Evolutionary conservation across 2,797 vertebrate genomes (phyloP).

Genomic region (Catamblyrhynchus diadema): DNA sequence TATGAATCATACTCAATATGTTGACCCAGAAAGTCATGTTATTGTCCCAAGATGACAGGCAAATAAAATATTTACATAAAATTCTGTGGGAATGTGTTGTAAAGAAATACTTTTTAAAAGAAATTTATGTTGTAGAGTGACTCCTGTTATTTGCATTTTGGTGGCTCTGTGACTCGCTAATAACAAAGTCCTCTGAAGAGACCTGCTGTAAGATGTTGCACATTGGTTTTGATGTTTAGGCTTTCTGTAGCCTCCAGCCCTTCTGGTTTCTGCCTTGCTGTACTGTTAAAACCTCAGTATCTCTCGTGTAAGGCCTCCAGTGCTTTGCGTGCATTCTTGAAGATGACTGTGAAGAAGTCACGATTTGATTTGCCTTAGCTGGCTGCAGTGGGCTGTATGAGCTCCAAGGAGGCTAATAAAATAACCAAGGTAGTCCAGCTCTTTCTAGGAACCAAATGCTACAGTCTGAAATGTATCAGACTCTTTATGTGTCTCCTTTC

Average conservation of each 20-base stretch:
- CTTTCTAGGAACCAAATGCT: not conserved
- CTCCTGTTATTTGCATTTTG: not conserved
- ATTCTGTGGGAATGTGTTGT: not conserved
- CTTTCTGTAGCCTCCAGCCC: not conserved
- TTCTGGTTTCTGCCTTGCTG: not conserved
- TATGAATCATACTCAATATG: not conserved
- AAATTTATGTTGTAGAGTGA: not conserved
- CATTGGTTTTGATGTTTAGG: not conserved
- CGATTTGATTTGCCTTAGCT: not conserved
- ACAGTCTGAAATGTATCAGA: not conserved
- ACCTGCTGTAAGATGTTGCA: not conserved
- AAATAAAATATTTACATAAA: slow-evolving; percentile 41
- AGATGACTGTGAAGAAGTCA: not conserved
- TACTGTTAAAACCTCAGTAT: not conserved
- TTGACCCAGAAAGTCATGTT: not conserved
- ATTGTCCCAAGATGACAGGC: not conserved
- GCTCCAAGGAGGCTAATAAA: not conserved
- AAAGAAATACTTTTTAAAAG: not conserved
- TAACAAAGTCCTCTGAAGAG: not conserved
- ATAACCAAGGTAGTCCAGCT: not conserved
- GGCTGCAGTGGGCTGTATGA: not conserved
- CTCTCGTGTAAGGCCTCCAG: not conserved
- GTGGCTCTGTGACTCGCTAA: not conserved
- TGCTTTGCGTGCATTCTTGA: not conserved
- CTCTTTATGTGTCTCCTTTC: not conserved